Evolutionary conservation across 1,140 invertebrate genomes (phyloP).

Genomic region (Himalopsyche phryganea): DNA sequence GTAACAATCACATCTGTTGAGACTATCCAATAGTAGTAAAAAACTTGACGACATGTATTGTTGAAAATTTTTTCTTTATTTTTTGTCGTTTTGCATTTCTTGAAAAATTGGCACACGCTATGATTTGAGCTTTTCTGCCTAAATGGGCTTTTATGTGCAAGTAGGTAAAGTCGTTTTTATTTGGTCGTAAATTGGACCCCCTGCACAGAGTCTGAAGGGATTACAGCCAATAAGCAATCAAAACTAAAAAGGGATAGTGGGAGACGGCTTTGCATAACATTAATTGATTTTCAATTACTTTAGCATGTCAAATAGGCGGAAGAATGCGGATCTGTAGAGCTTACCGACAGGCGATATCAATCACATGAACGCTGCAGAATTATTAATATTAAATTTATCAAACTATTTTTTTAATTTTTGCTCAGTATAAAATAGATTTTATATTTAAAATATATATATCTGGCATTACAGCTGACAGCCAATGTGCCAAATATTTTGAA

Average conservation of each 20-base stretch:
- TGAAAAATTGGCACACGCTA: too few species aligned
- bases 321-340: background rate
- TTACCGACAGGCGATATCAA: background rate
- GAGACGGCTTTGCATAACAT: constrained; percentile 25
- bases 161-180: constrained; percentile 18
- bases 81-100: too few species aligned
- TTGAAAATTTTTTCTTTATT: too few species aligned
- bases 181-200: constrained; percentile 24
- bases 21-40: too few species aligned
- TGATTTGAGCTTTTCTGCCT: background rate
- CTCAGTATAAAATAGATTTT: background rate
- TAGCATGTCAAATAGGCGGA: constrained; percentile 9
- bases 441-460: background rate
- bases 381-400: background rate
- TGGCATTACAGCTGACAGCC: too few species aligned
- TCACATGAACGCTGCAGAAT: background rate
- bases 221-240: constrained; percentile 31
- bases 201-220: constrained; percentile 2
- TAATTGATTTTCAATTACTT: constrained; percentile 34
- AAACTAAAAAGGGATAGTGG: constrained; percentile 8
- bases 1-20: too few species aligned
- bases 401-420: background rate
- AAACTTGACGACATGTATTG: too few species aligned
- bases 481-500: too few species aligned
- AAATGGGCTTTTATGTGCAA: constrained; percentile 4